A percentile compares a stretch with the other conserved stretches of the same genome.
These are phyloP conservation scores for Grammomys dolichurus DNA, from an alignment of 2,113 vertebrate species.

Conservation along the genomic window DNA sequence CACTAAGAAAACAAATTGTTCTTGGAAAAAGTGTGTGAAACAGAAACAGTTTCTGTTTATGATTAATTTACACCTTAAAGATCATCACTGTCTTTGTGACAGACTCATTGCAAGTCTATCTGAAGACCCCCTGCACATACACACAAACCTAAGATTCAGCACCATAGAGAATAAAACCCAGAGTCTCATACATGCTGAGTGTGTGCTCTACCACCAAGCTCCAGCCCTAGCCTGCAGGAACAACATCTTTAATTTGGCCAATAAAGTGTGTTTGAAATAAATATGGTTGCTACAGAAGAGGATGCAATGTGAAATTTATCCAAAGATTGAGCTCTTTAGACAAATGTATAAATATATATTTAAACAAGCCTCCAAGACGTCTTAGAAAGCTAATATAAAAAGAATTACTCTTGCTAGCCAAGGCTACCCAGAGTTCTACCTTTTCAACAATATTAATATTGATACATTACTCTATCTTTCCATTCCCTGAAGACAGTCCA, in stretches of 20 bases:
- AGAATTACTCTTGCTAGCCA: slow-evolving; percentile 33
- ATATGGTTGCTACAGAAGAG: neutral
- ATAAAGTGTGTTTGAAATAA: neutral
- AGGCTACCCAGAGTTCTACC: neutral
- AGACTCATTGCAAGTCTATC: neutral
- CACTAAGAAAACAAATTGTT: slow-evolving; percentile 49
- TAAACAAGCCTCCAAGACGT: slow-evolving; percentile 21
- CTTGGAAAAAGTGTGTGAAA: slow-evolving; percentile 6
- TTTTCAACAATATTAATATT: neutral
- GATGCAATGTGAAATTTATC: neutral
- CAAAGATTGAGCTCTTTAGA: neutral
- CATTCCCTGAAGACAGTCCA: neutral
- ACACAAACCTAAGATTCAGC: neutral
- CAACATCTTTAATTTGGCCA: neutral
- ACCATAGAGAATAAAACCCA: neutral
- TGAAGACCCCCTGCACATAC: neutral
- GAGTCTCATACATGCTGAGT: neutral
- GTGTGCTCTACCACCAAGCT: neutral
- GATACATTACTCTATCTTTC: slow-evolving; percentile 17
- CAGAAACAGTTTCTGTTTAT: neutral
- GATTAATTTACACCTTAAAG: slow-evolving; percentile 38
- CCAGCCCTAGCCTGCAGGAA: neutral
- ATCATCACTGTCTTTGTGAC: neutral
- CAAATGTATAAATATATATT: slow-evolving; percentile 30
- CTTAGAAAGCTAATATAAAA: slow-evolving; percentile 21